Evolutionary conservation across 2,888 invertebrate genomes (phyloP), one percentile per base, ranked within the genome.

Genomic region (Cynaeus angustus): DNA sequence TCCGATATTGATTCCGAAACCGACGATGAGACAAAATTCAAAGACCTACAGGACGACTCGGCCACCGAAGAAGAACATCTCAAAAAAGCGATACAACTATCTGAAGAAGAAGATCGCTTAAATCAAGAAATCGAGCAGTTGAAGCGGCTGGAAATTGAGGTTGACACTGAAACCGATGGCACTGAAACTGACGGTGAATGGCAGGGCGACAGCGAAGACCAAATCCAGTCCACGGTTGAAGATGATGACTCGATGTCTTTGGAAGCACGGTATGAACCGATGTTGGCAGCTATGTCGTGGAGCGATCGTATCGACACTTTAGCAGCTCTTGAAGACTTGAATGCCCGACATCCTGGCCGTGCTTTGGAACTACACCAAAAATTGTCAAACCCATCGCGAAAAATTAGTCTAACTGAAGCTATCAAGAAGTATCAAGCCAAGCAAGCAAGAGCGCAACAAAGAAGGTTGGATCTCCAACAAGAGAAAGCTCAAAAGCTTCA

Each of bases 291-390:
- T 43, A 92, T 95, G 91, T 91, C 93, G 1, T 94, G 94, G 93
- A 94, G 94, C 0, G 97, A 97, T 75, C 87, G 96, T 10, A 91
- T 95, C 67, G 94, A 95, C 75, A 92, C 91, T 5, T 84, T 94
- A 76, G 93, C 93, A 0, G 93, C 92, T 1, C 81, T 95, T 10
- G 91, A 94, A 76, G 94, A 91, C 0, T 85, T 94, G 16, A 94
- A 93, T 0, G 92, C 93, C 0, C 89, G 97, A n/a, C 94, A 96
- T 83, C 98, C 98, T 0, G 98, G 96, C 14, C 89, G 97, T 61
- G 97, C 96, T 0, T 90, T 96, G 69, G 95, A 97, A 76, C 87
- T 98, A 46, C 98, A 98, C 84, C 96, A 97, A 76, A 98, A 98
- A 82, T 86, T 99, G 0, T 96, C 96, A 0, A 96, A 95, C 50